Conservation (phyloP, 2,113 vertebrate species). For the Onychostoma macrolepis region DNA sequence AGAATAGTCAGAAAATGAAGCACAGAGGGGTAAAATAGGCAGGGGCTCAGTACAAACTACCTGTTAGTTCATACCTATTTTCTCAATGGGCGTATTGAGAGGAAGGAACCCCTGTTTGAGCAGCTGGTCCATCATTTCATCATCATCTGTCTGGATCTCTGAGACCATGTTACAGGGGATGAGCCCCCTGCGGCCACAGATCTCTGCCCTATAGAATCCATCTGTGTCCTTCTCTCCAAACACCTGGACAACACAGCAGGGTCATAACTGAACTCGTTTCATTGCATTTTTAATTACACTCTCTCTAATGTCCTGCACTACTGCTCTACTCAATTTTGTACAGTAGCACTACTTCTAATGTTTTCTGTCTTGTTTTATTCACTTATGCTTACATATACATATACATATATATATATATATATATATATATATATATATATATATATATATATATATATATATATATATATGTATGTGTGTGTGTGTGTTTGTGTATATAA, state of each 20-base stretch:
- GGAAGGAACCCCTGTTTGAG: slow-evolving; percentile 96
- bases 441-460: too few relatives aligned
- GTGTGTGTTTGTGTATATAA: too few relatives aligned
- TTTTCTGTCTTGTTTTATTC: not conserved
- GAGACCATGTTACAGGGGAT: slow-evolving; percentile 99
- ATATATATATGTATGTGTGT: too few relatives aligned
- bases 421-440: too few relatives aligned
- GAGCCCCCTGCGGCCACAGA: slow-evolving; percentile 86
- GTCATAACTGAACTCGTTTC: not conserved
- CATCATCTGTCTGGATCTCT: slow-evolving; percentile 94
- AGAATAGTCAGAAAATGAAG: not conserved
- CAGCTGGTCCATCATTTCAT: slow-evolving; percentile 94
- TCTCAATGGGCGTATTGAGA: slow-evolving; percentile 93
- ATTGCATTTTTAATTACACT: slow-evolving; percentile 19
- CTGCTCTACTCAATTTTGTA: not conserved
- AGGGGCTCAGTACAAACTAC: not conserved
- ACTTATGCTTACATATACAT: not conserved
- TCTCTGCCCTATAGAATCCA: slow-evolving; percentile 94
- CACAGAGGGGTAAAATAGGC: slow-evolving; percentile 38
- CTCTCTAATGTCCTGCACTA: not conserved
- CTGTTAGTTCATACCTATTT: slow-evolving; percentile 78
- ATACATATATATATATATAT: too few relatives aligned
- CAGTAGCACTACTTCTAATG: not conserved
- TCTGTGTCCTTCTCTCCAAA: slow-evolving; percentile 95
- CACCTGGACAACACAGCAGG: slow-evolving; percentile 76